These are phyloP conservation scores for Plestiodon gilberti DNA, from an alignment of 2,113 vertebrate genomes.

Conservation along the genomic window DNA sequence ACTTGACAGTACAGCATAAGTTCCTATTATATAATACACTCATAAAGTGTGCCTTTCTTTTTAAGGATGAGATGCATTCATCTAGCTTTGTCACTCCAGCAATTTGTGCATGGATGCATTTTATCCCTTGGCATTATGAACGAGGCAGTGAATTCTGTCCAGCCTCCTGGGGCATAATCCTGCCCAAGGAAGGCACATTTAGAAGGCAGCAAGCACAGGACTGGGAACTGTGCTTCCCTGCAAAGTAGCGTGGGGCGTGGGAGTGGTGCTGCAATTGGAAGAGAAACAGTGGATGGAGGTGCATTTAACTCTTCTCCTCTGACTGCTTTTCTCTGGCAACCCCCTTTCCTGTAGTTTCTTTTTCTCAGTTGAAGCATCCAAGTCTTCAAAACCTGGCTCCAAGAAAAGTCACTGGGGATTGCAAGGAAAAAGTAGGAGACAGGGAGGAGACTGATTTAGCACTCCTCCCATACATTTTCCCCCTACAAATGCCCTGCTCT, in stretches of 20 bases:
- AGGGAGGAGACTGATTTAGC: background rate
- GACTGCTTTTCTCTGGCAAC: background rate
- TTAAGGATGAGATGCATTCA: background rate
- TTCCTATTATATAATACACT: constrained; percentile 4
- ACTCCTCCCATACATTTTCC: background rate
- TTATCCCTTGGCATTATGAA: background rate
- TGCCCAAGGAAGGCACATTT: background rate
- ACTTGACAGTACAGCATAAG: background rate
- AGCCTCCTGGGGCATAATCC: background rate
- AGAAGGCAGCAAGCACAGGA: background rate
- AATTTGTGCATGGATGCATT: background rate
- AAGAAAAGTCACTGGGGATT: background rate
- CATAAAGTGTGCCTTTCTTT: background rate
- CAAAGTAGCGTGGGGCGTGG: background rate
- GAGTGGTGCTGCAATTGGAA: no score
- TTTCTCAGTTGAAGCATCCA: background rate
- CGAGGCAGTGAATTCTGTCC: background rate
- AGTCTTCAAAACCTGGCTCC: background rate
- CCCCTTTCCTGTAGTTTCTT: background rate
- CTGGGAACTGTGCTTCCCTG: background rate
- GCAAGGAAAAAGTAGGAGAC: background rate
- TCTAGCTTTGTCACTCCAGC: accelerated
- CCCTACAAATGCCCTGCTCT: background rate
- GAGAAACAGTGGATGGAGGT: background rate
- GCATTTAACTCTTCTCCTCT: background rate